These are phyloP conservation scores for Brachypalpus laphriformis DNA, from an alignment of 2,888 invertebrate species.

Conservation along the genomic window DNA sequence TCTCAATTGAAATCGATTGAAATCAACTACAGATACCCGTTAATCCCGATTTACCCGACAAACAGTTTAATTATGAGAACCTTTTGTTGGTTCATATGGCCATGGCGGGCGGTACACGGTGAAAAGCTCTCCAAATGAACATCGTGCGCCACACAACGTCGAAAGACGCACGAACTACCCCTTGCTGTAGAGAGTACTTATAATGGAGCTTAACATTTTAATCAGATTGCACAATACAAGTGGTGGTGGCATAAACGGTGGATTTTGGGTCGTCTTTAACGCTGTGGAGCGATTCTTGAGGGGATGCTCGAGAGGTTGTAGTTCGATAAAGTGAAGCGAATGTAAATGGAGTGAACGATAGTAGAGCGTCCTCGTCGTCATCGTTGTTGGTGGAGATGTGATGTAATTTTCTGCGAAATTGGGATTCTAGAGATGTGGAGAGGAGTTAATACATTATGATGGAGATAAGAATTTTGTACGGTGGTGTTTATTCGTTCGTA, in stretches of 20 bases:
- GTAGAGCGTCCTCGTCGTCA: not conserved
- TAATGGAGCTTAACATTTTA: conserved; percentile 68
- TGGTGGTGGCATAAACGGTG: conserved; percentile 39
- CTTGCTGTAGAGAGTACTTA: conserved; percentile 45
- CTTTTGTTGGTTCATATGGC: conserved; percentile 51
- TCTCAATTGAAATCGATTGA: conserved; percentile 72
- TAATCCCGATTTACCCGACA: conserved; percentile 67
- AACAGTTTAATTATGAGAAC: conserved; percentile 72
- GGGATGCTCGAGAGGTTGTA: conserved; percentile 11
- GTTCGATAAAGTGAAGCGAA: conserved; percentile 40
- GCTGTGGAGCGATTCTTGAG: not conserved
- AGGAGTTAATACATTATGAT: conserved; percentile 25
- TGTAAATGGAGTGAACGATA: conserved; percentile 35
- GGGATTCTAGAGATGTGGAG: conserved; percentile 14
- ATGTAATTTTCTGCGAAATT: conserved; percentile 33
- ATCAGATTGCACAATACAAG: conserved; percentile 60
- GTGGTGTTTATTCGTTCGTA: not conserved
- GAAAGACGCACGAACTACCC: conserved; percentile 61
- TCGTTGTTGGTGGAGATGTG: not conserved
- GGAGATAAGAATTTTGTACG: not conserved
- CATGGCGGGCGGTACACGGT: conserved; percentile 6
- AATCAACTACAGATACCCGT: conserved; percentile 71
- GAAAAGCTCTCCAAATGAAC: conserved; percentile 34
- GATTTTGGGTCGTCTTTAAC: conserved; percentile 7
- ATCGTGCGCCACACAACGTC: conserved; percentile 7